A percentile compares a stretch with the other conserved stretches of the same genome.
phyloP scores from a whole-genome alignment of 2,113 vertebrate genomes.

The Leptocoma aspasia region DNA sequence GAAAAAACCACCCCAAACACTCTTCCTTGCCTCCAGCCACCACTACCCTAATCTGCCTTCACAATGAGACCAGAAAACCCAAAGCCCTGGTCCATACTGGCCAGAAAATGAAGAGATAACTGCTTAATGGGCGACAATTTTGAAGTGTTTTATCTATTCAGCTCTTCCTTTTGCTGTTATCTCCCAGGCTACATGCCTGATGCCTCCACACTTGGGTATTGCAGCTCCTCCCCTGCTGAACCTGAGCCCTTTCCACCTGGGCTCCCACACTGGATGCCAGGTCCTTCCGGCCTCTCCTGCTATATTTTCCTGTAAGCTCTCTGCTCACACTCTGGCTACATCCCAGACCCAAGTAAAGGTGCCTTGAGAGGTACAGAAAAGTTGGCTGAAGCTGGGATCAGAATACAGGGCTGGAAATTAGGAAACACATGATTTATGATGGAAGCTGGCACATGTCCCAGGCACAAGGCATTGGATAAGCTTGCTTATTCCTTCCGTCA shows the following conservation, averaged over 20 bases:
- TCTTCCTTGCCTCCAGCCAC: neutral
- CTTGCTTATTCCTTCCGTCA: neutral
- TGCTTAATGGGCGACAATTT: neutral
- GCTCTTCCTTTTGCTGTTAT: neutral
- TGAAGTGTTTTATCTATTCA: neutral
- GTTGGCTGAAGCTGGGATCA: neutral
- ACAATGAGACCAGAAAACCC: neutral
- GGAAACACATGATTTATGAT: neutral
- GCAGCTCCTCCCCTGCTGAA: conserved; percentile 14
- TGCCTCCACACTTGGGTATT: neutral
- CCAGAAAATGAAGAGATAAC: neutral
- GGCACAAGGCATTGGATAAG: neutral
- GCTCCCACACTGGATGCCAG: neutral
- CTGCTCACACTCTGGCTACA: neutral
- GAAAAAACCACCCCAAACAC: neutral
- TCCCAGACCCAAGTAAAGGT: conserved; percentile 18
- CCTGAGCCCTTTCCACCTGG: neutral
- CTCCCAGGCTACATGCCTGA: neutral
- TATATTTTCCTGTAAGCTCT: neutral
- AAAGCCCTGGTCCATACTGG: neutral
- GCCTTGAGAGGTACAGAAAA: neutral
- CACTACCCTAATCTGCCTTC: neutral
- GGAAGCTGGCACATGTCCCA: neutral
- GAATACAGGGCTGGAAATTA: neutral
- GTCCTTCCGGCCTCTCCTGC: neutral